A percentile compares a stretch with the other conserved stretches of the same genome.
phyloP scores from a whole-genome alignment of 2,113 vertebrate genomes.

The Zootoca vivipara region DNA sequence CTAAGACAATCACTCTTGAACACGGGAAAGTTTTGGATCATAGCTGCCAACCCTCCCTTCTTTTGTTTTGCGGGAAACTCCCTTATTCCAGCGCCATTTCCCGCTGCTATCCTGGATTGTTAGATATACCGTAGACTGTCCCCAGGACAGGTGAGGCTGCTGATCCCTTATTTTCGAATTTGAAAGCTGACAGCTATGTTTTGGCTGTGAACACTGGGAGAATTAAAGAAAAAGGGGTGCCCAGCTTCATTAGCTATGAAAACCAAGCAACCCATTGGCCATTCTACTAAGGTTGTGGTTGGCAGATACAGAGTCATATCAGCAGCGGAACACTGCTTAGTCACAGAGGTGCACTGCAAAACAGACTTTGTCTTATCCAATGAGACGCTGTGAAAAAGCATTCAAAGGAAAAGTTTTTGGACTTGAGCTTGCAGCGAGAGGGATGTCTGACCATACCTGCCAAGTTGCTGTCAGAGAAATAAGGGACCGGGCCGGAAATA shows the following conservation, averaged over 20 bases:
- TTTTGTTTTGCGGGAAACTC: too few species aligned
- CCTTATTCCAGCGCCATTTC: too few species aligned
- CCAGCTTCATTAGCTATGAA: background rate
- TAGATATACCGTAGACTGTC: too few species aligned
- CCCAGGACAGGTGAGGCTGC: too few species aligned
- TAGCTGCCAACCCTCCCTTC: too few species aligned
- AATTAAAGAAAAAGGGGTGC: background rate
- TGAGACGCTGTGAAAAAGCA: background rate
- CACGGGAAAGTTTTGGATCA: conserved; percentile 13
- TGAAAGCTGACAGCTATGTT: too few species aligned
- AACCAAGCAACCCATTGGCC: background rate
- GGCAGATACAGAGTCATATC: background rate
- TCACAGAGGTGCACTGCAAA: background rate
- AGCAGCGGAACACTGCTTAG: background rate
- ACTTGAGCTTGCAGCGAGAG: background rate
- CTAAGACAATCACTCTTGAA: background rate
- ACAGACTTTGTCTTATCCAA: background rate
- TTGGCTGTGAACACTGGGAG: background rate
- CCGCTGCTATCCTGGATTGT: too few species aligned
- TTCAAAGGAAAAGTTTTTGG: background rate
- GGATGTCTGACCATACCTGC: background rate
- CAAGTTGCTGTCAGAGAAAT: too few species aligned
- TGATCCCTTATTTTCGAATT: too few species aligned
- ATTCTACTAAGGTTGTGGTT: background rate
- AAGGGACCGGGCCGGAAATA: too few species aligned